A percentile compares a stretch with the other conserved stretches of the same genome.
phyloP scores from a whole-genome alignment of 2,797 vertebrate genomes.

The Miichthys miiuy region DNA sequence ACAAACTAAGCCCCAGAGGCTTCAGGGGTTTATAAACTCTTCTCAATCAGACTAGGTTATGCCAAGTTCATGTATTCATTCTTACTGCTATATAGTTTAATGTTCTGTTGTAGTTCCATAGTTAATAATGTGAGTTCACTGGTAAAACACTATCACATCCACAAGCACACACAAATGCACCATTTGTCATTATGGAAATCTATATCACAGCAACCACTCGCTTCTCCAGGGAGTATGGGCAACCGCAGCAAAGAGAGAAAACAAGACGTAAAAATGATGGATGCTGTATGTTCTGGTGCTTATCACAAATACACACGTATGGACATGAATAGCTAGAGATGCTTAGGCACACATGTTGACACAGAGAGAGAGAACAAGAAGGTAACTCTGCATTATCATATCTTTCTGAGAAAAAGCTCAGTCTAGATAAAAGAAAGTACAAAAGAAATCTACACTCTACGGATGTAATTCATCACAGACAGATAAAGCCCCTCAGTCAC shows the following conservation, averaged over 20 bases:
- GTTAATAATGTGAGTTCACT: neutral
- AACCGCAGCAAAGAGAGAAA: neutral
- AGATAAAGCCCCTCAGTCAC: neutral
- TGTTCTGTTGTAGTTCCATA: neutral
- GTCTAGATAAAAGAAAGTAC: slow-evolving; percentile 1
- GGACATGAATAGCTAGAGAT: neutral
- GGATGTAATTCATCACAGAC: slow-evolving; percentile 7
- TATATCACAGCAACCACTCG: slow-evolving; percentile 13
- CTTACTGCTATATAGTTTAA: neutral
- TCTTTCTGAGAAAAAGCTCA: neutral
- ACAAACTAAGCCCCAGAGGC: neutral
- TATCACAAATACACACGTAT: neutral
- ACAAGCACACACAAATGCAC: slow-evolving; percentile 11
- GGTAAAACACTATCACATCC: slow-evolving; percentile 6
- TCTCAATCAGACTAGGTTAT: neutral
- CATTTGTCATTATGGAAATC: neutral
- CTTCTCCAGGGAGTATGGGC: slow-evolving; percentile 2
- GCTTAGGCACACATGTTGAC: neutral
- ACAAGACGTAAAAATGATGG: neutral
- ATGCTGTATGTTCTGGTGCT: neutral
- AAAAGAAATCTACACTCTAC: slow-evolving; percentile 3
- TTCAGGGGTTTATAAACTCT: neutral
- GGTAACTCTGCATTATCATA: neutral
- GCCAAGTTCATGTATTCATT: neutral
- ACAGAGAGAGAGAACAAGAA: neutral